Base-by-base conservation (phyloP, 2,797 vertebrate genomes). In the Pseudotriccus pelzelni region DNA sequence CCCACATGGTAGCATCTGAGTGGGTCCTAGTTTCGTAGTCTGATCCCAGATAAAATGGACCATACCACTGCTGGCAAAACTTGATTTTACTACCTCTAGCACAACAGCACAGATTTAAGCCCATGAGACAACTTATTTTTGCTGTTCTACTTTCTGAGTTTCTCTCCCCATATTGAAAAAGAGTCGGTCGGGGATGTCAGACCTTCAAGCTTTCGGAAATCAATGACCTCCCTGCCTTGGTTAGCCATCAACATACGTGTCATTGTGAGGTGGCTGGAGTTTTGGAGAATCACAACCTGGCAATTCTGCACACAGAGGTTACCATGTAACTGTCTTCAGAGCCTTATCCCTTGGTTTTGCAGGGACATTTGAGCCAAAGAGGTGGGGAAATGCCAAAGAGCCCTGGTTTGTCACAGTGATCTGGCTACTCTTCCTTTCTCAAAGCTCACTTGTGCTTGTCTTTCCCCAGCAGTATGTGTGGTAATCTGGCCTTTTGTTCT, bases 351-450 rank as follows among this genome's bases (percentile, higher is more conserved):
- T 63, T 55, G 44, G 27, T n/a, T 90, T 78, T 72, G 66, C 27
- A 27, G 21, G 22, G 39, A 32, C 1, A 5, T 73, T 84, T 67
- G 37, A 49, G 13, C 39, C 76, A 25, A 78, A 82, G 49, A 36
- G 16, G 44, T 44, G 43, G 10, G n/a, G 24, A 9, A 80, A 63
- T 21, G 59, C 36, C 62, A 67, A 5, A 64, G 43, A 72, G 30
- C n/a, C 70, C 37, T 81, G 27, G 21, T 67, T 93, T 84, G 41
- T 79, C 89, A n/a, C 67, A 41, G 50, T 73, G 24, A 86, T 53
- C 55, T 1, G 2, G 34, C 52, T 73, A 46, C 66, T 63, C 34
- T 84, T 84, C n/a, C 58, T 59, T 59, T 76, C 55, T 60, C 55
- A 89, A 32, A 88, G 58, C 58, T 75, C 73, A 32, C 37, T 89